Conservation (phyloP, 2,113 vertebrate species). For the Pardalotus punctatus region DNA sequence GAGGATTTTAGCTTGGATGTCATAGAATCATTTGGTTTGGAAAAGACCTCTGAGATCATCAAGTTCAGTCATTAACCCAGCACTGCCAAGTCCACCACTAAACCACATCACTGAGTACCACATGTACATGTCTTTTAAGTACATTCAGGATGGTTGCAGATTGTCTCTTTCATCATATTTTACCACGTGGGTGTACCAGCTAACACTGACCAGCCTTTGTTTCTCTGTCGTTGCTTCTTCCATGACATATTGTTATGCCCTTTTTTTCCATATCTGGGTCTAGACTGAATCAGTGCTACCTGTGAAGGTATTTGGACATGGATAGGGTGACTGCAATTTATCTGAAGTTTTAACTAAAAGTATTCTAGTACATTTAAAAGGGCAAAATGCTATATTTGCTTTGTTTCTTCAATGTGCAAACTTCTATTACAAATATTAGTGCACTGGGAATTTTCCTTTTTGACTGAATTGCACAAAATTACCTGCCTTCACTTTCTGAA, state of each 20-base stretch:
- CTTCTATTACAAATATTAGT: background rate
- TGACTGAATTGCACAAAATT: background rate
- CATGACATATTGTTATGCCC: background rate
- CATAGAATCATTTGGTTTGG: background rate
- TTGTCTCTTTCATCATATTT: background rate
- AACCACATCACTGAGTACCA: background rate
- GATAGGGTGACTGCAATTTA: background rate
- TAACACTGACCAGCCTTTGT: background rate
- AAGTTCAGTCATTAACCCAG: background rate
- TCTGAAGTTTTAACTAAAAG: background rate
- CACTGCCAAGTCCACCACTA: background rate
- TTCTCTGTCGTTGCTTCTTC: background rate
- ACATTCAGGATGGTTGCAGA: background rate
- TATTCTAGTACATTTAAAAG: background rate
- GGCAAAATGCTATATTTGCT: background rate
- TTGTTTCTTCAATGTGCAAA: background rate
- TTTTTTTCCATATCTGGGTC: background rate
- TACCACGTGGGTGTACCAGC: background rate
- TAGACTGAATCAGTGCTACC: background rate
- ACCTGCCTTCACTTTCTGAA: background rate
- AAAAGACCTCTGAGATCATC: background rate
- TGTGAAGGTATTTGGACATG: background rate
- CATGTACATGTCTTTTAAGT: background rate
- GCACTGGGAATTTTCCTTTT: background rate
- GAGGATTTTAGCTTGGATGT: background rate